These are phyloP conservation scores for Argyra leucocephala DNA, from an alignment of 2,888 invertebrate genomes.

Conservation along the genomic window DNA sequence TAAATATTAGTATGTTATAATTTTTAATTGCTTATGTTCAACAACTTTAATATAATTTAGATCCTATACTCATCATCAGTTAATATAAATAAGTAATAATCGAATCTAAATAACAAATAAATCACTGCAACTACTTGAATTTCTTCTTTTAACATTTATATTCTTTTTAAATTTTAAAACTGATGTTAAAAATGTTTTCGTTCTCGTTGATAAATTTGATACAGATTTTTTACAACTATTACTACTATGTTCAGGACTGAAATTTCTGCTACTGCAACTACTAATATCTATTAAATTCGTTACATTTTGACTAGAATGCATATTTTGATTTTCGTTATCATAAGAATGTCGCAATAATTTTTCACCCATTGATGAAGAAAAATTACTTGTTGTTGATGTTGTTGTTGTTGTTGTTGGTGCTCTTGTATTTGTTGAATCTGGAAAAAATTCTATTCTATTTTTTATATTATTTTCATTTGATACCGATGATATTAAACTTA, in stretches of 20 bases:
- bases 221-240: constrained; percentile 31
- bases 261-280: neutral
- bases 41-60: too few species aligned
- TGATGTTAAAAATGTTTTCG: constrained; percentile 39
- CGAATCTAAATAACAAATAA: constrained; percentile 38
- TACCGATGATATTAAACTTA: constrained; percentile 10
- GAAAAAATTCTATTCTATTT: constrained; percentile 30
- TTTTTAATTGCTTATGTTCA: too few species aligned
- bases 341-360: constrained; percentile 24
- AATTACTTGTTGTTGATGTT: constrained; percentile 17
- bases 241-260: neutral
- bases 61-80: too few species aligned
- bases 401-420: constrained; percentile 19
- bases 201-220: constrained; percentile 38
- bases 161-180: constrained; percentile 40
- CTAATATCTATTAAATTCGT: constrained; percentile 20
- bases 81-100: too few species aligned
- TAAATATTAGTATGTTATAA: too few species aligned
- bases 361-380: constrained; percentile 18
- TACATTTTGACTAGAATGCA: constrained; percentile 27
- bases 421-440: constrained; percentile 18
- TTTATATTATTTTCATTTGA: constrained; percentile 29
- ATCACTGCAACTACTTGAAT: constrained; percentile 41
- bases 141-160: constrained; percentile 36
- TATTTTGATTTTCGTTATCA: constrained; percentile 22